Evolutionary conservation across 2,888 invertebrate genomes (phyloP).

Genomic region (Mechanitis messenoides): DNA sequence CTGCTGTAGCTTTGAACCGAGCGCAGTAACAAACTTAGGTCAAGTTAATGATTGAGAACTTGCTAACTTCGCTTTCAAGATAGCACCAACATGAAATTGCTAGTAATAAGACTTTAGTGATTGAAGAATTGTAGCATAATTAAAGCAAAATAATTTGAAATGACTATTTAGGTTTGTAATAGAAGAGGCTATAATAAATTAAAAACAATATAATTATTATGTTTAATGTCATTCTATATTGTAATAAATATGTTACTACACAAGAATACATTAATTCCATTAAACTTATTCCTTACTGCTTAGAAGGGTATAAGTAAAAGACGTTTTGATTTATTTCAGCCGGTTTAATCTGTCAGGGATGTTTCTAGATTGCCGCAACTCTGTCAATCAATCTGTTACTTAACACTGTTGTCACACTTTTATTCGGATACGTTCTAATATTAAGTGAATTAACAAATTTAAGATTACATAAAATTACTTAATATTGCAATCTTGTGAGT

Average conservation of each 20-base stretch:
- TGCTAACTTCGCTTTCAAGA: constrained; percentile 7
- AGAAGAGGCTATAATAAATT: too few relatives aligned
- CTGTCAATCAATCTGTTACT: constrained; percentile 41
- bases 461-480: too few relatives aligned
- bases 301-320: constrained; percentile 27
- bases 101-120: not conserved
- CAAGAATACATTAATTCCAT: not conserved
- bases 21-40: constrained; percentile 6
- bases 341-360: constrained; percentile 41
- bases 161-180: too few relatives aligned
- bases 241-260: not conserved
- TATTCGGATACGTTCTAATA: constrained; percentile 38
- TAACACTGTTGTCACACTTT: constrained; percentile 36
- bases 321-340: constrained; percentile 43
- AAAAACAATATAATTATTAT: too few relatives aligned
- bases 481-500: too few relatives aligned
- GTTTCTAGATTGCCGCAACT: constrained; percentile 34
- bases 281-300: too few relatives aligned
- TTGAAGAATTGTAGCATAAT: not conserved
- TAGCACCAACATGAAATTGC: not conserved
- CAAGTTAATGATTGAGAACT: constrained; percentile 8
- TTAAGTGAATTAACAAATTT: too few relatives aligned
- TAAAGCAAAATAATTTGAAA: too few relatives aligned
- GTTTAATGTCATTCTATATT: not conserved
- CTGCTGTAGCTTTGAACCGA: constrained; percentile 1